Evolutionary conservation across 1,140 invertebrate species (phyloP).

Genomic region (Harlomillsia oculata): DNA sequence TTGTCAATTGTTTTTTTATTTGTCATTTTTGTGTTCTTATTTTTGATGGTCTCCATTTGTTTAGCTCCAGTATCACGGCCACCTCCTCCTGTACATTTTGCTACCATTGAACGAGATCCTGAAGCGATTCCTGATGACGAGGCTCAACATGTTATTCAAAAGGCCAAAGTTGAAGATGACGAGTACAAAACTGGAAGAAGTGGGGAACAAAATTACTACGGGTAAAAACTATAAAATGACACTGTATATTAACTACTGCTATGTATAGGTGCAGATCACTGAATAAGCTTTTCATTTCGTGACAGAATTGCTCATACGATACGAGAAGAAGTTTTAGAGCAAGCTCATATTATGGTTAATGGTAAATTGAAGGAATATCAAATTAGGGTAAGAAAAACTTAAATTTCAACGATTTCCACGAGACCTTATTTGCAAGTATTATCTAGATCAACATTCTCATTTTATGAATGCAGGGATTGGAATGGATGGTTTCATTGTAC

Average conservation of each 20-base stretch:
- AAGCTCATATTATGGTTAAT: conserved; percentile 50
- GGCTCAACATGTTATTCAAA: conserved; percentile 36
- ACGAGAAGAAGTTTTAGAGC: conserved; percentile 48
- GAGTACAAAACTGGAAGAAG: conserved; percentile 46
- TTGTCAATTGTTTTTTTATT: too few relatives aligned
- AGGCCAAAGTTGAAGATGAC: conserved; percentile 47
- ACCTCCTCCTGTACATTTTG: not conserved
- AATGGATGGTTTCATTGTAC: conserved; percentile 62
- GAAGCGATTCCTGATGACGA: conserved; percentile 29
- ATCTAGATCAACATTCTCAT: too few relatives aligned
- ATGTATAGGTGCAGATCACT: not conserved
- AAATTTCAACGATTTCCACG: too few relatives aligned
- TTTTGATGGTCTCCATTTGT: too few relatives aligned
- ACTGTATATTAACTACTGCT: not conserved
- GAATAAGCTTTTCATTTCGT: not conserved
- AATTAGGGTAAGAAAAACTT: conserved; percentile 44
- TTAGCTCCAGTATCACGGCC: conserved; percentile 1
- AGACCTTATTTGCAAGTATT: too few relatives aligned
- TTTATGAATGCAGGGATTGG: conserved; percentile 44
- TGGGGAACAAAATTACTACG: conserved; percentile 45
- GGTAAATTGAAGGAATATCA: conserved; percentile 55
- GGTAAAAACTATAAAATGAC: conserved; percentile 15
- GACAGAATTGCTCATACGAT: conserved; percentile 51
- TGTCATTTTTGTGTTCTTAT: too few relatives aligned
- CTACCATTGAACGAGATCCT: conserved; percentile 15